These are phyloP conservation scores for Proteles cristata DNA, from an alignment of 2,113 vertebrate species.

Conservation along the genomic window DNA sequence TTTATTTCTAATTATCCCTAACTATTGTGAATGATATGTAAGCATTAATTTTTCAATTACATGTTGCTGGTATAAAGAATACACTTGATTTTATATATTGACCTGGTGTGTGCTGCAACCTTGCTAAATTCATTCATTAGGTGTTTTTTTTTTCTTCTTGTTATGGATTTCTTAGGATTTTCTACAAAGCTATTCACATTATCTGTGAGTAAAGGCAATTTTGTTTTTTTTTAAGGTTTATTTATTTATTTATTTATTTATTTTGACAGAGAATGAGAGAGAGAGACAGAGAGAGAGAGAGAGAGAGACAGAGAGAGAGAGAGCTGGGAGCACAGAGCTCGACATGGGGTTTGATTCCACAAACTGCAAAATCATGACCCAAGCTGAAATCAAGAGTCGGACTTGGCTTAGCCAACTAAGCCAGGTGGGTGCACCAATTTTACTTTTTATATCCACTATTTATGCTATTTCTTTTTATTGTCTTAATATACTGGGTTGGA, in stretches of 20 bases:
- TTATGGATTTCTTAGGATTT: not conserved
- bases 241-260: too few species aligned
- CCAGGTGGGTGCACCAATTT: not conserved
- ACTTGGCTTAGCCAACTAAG: too few species aligned
- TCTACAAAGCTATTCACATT: not conserved
- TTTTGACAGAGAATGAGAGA: too few species aligned
- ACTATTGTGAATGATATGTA: not conserved
- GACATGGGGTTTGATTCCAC: too few species aligned
- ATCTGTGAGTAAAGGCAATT: not conserved
- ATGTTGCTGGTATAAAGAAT: not conserved
- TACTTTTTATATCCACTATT: not conserved
- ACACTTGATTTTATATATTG: not conserved
- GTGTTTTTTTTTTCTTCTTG: not conserved
- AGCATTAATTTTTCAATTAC: not conserved
- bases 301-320: too few species aligned
- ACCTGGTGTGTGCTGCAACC: not conserved
- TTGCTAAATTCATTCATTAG: not conserved
- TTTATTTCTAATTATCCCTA: not conserved
- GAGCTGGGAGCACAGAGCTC: too few species aligned
- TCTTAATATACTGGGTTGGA: not conserved
- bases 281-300: too few species aligned
- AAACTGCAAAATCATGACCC: too few species aligned
- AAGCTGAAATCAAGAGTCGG: too few species aligned
- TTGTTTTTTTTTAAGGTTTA: not conserved
- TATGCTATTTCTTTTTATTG: not conserved